These are phyloP conservation scores for Caenorhabditis plicata DNA, from an alignment of 2,888 invertebrate genomes.

Conservation along the genomic window DNA sequence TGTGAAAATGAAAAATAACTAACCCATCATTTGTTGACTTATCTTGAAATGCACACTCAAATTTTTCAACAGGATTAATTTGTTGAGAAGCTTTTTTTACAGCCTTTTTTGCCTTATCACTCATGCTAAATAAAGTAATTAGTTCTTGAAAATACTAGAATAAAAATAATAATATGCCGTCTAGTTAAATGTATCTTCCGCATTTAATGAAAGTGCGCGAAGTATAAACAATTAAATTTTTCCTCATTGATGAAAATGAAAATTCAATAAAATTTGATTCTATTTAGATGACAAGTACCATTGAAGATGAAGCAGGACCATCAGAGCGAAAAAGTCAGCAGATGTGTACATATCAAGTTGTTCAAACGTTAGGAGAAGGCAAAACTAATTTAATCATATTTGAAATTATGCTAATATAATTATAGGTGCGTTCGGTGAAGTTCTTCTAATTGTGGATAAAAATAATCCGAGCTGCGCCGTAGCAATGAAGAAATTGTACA, in stretches of 20 bases:
- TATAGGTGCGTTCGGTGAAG: slow-evolving; percentile 59
- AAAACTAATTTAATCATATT: no score
- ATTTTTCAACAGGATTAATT: slow-evolving; percentile 40
- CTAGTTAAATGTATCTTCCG: not conserved
- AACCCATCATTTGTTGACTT: slow-evolving; percentile 46
- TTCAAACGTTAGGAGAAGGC: slow-evolving; percentile 13
- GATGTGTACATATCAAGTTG: not conserved
- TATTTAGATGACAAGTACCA: no score
- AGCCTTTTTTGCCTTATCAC: slow-evolving; percentile 71
- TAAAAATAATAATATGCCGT: not conserved
- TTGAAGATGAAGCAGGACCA: not conserved
- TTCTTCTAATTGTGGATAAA: slow-evolving; percentile 42
- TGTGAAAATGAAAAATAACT: not conserved
- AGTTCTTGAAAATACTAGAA: not conserved
- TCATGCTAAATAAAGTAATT: slow-evolving; percentile 15
- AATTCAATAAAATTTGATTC: no score
- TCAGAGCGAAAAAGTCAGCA: not conserved
- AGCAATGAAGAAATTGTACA: slow-evolving; percentile 52
- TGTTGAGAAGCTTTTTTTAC: slow-evolving; percentile 56
- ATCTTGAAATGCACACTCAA: slow-evolving; percentile 32
- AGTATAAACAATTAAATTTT: not conserved
- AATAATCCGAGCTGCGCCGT: slow-evolving; percentile 28
- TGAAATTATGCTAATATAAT: not conserved
- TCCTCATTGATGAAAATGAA: no score
- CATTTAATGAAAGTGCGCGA: no score